These are phyloP conservation scores for Chionodraco myersi DNA, from an alignment of 2,113 vertebrate genomes.

Conservation along the genomic window DNA sequence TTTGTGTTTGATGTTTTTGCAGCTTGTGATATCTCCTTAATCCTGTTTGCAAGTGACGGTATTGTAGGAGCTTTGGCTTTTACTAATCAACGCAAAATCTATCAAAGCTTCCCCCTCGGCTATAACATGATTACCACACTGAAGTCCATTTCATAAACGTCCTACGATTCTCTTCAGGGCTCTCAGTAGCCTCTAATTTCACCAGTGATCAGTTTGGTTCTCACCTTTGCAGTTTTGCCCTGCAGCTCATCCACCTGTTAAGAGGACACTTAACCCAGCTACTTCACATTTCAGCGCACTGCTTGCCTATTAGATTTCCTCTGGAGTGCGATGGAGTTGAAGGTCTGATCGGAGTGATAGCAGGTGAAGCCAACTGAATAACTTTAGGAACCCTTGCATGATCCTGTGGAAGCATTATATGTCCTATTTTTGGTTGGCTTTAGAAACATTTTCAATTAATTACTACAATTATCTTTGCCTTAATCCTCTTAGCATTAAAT, in stretches of 20 bases:
- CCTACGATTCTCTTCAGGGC: conserved; percentile 34
- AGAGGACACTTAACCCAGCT: conserved; percentile 44
- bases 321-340: conserved; percentile 12
- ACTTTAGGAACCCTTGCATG: conserved; percentile 23
- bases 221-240: conserved; percentile 44
- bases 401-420: conserved; percentile 8
- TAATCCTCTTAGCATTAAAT: conserved; percentile 13
- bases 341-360: conserved; percentile 40
- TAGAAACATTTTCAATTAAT: neutral
- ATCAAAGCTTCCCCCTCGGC: conserved; percentile 55
- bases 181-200: conserved; percentile 41
- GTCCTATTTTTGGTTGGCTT: neutral
- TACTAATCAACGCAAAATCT: conserved; percentile 66
- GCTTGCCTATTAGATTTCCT: conserved; percentile 59
- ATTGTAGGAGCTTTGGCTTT: conserved; percentile 33
- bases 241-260: conserved; percentile 56
- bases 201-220: conserved; percentile 62
- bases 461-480: neutral
- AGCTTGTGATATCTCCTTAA: conserved; percentile 41
- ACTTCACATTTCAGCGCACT: conserved; percentile 54
- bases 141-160: conserved; percentile 64
- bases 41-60: conserved; percentile 37
- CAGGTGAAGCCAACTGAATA: conserved; percentile 16
- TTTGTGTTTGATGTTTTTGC: conserved; percentile 26
- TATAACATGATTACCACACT: conserved; percentile 61